Conservation (phyloP, 2,113 vertebrate species). For the Pseudorectes ferrugineus region DNA sequence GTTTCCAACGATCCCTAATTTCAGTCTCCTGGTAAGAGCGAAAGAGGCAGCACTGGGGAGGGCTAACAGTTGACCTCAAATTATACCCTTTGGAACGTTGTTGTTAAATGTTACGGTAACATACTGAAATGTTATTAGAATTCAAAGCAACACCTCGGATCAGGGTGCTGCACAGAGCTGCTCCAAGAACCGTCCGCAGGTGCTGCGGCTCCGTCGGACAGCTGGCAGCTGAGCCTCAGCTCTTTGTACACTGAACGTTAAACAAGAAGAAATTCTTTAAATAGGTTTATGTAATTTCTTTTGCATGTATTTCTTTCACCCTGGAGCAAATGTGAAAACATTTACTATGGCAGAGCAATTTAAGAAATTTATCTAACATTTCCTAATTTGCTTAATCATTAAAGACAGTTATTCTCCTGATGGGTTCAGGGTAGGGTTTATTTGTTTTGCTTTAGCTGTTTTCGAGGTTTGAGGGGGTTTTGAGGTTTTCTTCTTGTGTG, state of each 20-base stretch:
- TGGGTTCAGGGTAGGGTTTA: not conserved
- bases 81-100: not conserved
- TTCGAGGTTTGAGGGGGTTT: not conserved
- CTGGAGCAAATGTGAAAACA: not conserved
- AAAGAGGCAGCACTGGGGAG: not conserved
- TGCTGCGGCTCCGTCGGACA: rapidly evolving
- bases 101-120: not conserved
- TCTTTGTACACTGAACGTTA: rapidly evolving
- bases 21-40: not conserved
- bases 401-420: not conserved
- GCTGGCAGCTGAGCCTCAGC: not conserved
- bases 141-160: not conserved
- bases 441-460: not conserved
- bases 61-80: not conserved
- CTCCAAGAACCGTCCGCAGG: not conserved
- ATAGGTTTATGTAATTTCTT: not conserved
- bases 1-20: not conserved
- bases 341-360: not conserved
- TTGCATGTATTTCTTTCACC: not conserved
- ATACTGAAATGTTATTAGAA: not conserved
- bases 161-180: not conserved
- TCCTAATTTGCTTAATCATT: not conserved
- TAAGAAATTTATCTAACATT: not conserved
- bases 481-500: not conserved
- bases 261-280: not conserved